phyloP scores from a whole-genome alignment of 2,113 vertebrate genomes.

The Xiphophorus hellerii region DNA sequence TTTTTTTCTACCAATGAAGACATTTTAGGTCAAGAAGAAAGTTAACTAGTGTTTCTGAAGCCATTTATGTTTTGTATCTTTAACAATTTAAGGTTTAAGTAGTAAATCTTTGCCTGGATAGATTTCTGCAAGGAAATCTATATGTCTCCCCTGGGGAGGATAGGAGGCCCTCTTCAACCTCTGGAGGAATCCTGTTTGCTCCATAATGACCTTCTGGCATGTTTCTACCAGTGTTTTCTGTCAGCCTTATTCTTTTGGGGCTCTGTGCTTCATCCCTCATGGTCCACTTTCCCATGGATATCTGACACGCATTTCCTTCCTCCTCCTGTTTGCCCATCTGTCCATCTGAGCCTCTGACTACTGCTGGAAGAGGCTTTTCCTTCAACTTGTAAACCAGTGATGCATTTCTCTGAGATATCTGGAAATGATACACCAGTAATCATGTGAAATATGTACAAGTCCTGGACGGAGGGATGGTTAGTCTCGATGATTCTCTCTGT shows the following conservation, averaged over 20 bases:
- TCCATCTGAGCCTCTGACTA: background rate
- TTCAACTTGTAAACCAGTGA: conserved; percentile 27
- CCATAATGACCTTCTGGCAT: conserved; percentile 37
- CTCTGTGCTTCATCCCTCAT: conserved; percentile 42
- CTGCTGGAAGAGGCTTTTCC: conserved; percentile 5
- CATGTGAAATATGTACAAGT: conserved; percentile 25
- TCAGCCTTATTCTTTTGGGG: conserved; percentile 25
- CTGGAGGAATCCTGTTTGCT: conserved; percentile 18
- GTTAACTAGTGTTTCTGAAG: background rate
- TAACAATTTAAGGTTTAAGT: background rate
- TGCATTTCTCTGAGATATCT: conserved; percentile 38
- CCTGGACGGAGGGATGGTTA: background rate
- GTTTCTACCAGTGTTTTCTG: conserved; percentile 32
- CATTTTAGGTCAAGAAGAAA: conserved; percentile 8
- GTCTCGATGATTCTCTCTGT: too few species aligned
- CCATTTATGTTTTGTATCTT: background rate
- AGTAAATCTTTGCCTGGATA: too few species aligned
- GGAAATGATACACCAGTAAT: conserved; percentile 25
- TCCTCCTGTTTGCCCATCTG: conserved; percentile 40
- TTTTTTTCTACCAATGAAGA: background rate
- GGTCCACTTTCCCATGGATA: conserved; percentile 70
- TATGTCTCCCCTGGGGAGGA: conserved; percentile 3
- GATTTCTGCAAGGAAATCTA: background rate
- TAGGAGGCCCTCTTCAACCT: conserved; percentile 12
- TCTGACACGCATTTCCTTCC: conserved; percentile 55